These are phyloP conservation scores for Forbesichthys agassizii DNA, from an alignment of 2,113 vertebrate species.

Conservation along the genomic window DNA sequence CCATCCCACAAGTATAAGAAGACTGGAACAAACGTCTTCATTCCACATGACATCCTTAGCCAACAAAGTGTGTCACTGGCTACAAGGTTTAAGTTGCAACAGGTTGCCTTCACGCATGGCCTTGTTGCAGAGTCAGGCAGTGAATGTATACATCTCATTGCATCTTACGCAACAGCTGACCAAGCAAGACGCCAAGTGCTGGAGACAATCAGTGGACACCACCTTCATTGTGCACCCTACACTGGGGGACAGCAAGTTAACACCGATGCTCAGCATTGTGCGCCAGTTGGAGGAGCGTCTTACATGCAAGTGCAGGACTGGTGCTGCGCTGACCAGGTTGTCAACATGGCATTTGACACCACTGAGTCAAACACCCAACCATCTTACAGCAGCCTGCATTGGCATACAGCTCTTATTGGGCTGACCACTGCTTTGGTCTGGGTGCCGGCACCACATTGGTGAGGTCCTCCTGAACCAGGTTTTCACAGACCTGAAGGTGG, in stretches of 20 bases:
- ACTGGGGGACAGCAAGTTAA: slow-evolving; percentile 6
- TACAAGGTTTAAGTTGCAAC: neutral
- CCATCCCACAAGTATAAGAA: too few species aligned
- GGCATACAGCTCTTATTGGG: neutral
- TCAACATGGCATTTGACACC: slow-evolving; percentile 1
- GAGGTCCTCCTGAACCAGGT: neutral
- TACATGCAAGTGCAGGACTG: neutral
- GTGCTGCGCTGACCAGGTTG: neutral
- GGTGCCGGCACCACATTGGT: neutral
- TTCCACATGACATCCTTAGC: neutral
- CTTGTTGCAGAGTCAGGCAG: too few species aligned
- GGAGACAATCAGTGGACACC: neutral
- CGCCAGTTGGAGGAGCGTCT: slow-evolving; percentile 1
- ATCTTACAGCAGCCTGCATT: neutral
- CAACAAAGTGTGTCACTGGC: neutral
- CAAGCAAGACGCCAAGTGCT: slow-evolving; percentile 13
- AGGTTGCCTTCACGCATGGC: too few species aligned
- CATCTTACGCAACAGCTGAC: slow-evolving; percentile 14
- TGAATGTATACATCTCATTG: neutral
- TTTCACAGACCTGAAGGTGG: neutral
- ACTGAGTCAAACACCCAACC: neutral
- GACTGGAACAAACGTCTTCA: neutral
- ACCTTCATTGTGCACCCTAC: neutral
- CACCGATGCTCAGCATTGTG: slow-evolving; percentile 19
- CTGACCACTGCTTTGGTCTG: too few species aligned